Conservation (phyloP, 2,888 invertebrate species). For the Julus scanicus region DNA sequence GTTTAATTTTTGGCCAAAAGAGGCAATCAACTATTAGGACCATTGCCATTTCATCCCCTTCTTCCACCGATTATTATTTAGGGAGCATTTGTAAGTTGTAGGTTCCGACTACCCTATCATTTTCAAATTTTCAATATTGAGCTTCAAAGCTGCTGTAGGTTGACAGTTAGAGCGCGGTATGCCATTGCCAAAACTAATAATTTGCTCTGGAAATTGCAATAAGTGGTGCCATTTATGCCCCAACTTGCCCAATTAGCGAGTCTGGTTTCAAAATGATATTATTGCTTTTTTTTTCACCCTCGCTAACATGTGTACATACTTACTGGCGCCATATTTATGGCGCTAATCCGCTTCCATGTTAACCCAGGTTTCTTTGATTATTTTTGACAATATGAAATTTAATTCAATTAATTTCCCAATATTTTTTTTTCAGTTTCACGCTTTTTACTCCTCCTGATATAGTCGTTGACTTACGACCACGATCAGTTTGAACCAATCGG, state of each 20-base stretch:
- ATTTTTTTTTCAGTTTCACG: too few relatives aligned
- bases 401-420: too few relatives aligned
- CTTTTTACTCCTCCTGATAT: too few relatives aligned
- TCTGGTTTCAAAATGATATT: neutral
- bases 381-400: too few relatives aligned
- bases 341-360: too few relatives aligned
- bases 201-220: conserved; percentile 8
- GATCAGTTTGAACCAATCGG: too few relatives aligned
- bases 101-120: conserved; percentile 33
- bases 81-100: neutral
- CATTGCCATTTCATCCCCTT: neutral
- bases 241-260: conserved; percentile 5
- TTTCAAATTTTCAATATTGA: conserved; percentile 22
- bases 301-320: neutral
- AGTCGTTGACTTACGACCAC: too few relatives aligned
- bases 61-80: neutral
- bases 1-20: neutral
- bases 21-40: neutral
- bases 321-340: neutral
- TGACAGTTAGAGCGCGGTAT: conserved; percentile 18
- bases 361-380: too few relatives aligned
- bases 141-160: conserved; percentile 22
- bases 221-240: conserved; percentile 14
- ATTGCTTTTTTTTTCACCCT: neutral
- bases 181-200: neutral